Evolutionary conservation across 2,797 vertebrate species (phyloP).

Genomic region (Naso thynnoides): DNA sequence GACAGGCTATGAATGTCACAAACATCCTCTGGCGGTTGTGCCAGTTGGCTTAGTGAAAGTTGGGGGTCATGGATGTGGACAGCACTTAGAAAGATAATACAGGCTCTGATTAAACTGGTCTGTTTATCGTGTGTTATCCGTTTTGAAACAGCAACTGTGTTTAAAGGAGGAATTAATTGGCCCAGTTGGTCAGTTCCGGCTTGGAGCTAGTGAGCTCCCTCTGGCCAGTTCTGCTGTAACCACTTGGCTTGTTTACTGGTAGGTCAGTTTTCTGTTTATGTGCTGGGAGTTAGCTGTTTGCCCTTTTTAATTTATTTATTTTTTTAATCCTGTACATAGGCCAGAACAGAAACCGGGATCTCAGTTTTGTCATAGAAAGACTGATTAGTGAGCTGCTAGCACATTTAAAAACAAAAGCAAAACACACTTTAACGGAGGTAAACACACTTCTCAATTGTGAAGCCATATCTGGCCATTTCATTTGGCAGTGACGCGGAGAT

Average conservation of each 20-base stretch:
- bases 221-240: slow-evolving; percentile 10
- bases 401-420: no score
- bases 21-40: slow-evolving; percentile 36
- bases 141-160: slow-evolving; percentile 5
- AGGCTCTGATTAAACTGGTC: neutral
- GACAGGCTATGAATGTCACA: slow-evolving; percentile 28
- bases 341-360: neutral
- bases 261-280: slow-evolving; percentile 1
- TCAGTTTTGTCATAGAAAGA: neutral
- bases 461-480: neutral
- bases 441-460: neutral
- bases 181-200: slow-evolving; percentile 10
- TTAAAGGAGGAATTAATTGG: slow-evolving; percentile 26
- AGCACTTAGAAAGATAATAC: neutral
- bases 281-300: neutral
- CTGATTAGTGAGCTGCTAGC: no score
- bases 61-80: neutral
- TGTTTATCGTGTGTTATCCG: neutral
- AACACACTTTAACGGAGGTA: neutral
- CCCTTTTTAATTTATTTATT: neutral
- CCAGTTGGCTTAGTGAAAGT: slow-evolving; percentile 40
- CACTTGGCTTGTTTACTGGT: slow-evolving; percentile 19
- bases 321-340: neutral
- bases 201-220: slow-evolving; percentile 29
- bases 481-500: neutral